Evolutionary conservation across 2,113 vertebrate genomes (phyloP), one percentile per base, ranked within the genome.

Genomic region (Epinephelus moara): DNA sequence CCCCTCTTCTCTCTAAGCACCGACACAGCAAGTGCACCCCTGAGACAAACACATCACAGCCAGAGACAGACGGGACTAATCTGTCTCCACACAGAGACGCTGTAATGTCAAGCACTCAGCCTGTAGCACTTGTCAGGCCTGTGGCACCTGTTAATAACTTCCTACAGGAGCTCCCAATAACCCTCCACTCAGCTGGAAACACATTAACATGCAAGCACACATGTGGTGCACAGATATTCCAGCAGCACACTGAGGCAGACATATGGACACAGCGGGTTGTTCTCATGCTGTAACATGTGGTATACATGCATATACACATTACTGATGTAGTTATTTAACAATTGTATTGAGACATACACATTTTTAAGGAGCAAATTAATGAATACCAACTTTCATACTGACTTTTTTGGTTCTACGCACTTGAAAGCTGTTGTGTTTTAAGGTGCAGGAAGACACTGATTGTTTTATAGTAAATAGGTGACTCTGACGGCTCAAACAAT

Each of bases 71-170:
- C 30, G 18, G 61, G 63, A 5, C 69, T 4, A 25, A 59, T n/a
- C 33, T 2, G 67, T 85, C 76, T 78, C 72, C 27, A 57, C 62
- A 61, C 63, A 50, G 71, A 76, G 11, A 60, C 7, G 4, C 55
- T 77, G 40, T 69, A 12, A 67, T 23, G 64, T 82, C 50, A 74
- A 84, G 81, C 70, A 21, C 68, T 85, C 37, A 12, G 61, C 63
- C 70, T 72, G 33, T 18, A 73, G 81, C 59, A 33, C 61, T 61
- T 49, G 53, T 78, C 18, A 72, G 53, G 69, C 59, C 62, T 27
- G 45, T 78, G 73, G 78, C 80, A 82, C 70, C 70, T 76, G 70
- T 79, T 70, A 79, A 72, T 70, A 61, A 75, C 50, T 70, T 80
- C 80, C 74, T 73, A 42, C 68, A 61, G 61, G 75, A 61, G 67